These are phyloP conservation scores for Procapra przewalskii DNA, from an alignment of 2,113 vertebrate species.

Conservation along the genomic window DNA sequence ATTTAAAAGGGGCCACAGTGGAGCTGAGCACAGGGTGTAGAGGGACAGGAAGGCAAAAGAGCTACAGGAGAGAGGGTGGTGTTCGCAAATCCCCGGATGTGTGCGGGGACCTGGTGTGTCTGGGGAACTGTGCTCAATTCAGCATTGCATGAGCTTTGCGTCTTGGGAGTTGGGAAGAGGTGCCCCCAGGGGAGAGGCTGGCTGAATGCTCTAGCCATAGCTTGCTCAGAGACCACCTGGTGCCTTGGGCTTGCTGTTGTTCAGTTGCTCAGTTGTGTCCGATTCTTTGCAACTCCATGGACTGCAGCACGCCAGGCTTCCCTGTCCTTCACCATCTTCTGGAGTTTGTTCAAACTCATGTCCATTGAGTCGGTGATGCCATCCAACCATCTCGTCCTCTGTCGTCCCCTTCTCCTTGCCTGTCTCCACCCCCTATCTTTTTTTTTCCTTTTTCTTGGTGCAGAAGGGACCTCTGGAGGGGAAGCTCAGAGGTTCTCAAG, in stretches of 20 bases:
- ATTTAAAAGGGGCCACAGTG: not conserved
- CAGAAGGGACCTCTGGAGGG: not conserved
- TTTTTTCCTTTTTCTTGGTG: not conserved
- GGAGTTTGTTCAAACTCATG: not conserved
- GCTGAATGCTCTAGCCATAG: not conserved
- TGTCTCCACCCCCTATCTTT: not conserved
- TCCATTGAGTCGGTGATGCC: not conserved
- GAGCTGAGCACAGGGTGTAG: not conserved
- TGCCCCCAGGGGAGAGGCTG: not conserved
- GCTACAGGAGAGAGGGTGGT: not conserved
- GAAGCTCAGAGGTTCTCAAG: not conserved
- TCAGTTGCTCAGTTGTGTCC: not conserved
- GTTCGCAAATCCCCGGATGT: fast-evolving
- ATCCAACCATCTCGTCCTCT: not conserved
- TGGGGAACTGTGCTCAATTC: not conserved
- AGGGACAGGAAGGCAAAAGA: not conserved
- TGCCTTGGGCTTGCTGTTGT: not conserved
- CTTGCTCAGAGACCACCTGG: fast-evolving
- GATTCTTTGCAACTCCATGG: not conserved
- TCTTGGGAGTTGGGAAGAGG: not conserved
- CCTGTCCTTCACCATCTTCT: not conserved
- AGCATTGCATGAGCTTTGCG: fast-evolving
- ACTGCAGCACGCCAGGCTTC: not conserved
- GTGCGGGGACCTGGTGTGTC: not conserved
- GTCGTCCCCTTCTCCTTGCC: not conserved